A percentile compares a stretch with the other conserved stretches of the same genome.
These are phyloP conservation scores for Pogonognathellus flavescens DNA, from an alignment of 1,140 invertebrate genomes.

Conservation along the genomic window DNA sequence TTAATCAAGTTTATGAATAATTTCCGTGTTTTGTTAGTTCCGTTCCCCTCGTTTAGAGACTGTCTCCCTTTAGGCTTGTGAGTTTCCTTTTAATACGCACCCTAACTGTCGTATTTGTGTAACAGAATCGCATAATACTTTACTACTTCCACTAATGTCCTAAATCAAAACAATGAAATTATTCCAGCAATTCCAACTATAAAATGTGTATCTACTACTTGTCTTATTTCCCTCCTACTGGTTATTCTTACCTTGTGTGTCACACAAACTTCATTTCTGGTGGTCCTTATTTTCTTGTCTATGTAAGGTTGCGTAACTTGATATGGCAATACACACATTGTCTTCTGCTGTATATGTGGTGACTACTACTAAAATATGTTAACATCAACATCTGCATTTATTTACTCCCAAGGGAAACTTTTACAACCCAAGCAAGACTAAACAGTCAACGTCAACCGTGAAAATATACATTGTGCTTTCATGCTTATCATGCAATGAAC, in stretches of 20 bases:
- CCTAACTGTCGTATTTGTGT: too few relatives aligned
- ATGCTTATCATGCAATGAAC: background rate
- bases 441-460: conserved; percentile 48
- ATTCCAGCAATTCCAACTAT: too few relatives aligned
- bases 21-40: conserved; percentile 51
- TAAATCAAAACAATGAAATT: too few relatives aligned
- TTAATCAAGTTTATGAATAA: conserved; percentile 53
- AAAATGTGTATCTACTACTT: background rate
- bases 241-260: background rate
- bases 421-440: conserved; percentile 39
- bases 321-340: background rate
- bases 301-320: background rate
- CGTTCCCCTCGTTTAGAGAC: background rate
- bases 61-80: background rate
- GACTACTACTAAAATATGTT: conserved; percentile 14
- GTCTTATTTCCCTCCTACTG: background rate
- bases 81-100: background rate
- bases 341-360: background rate
- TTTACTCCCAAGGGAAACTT: conserved; percentile 49
- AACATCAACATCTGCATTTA: conserved; percentile 54
- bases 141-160: too few relatives aligned
- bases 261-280: background rate
- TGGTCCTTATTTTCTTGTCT: background rate
- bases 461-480: conserved; percentile 38
- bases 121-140: too few relatives aligned